These are phyloP conservation scores for Chrysemys picta DNA, from an alignment of 2,113 vertebrate genomes.

Conservation along the genomic window DNA sequence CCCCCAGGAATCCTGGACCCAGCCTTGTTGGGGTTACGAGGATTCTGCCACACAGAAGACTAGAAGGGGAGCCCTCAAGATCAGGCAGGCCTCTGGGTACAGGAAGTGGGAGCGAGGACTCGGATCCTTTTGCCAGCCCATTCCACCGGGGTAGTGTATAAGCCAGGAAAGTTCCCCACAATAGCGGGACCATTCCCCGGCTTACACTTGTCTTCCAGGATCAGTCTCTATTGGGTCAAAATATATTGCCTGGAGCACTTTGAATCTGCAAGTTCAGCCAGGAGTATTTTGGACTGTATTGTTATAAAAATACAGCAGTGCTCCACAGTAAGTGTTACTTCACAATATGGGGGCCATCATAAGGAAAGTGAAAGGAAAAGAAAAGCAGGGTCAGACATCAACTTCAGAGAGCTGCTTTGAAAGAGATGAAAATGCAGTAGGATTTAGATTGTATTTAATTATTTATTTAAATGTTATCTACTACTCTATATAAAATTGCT, in stretches of 20 bases:
- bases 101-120: no score
- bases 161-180: no score
- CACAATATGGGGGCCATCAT: not conserved
- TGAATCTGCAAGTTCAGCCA: not conserved
- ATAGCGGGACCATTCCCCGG: no score
- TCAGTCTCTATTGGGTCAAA: not conserved
- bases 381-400: not conserved
- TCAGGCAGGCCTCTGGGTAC: no score
- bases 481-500: not conserved
- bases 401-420: not conserved
- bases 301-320: not conserved
- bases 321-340: not conserved
- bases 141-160: no score
- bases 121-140: no score
- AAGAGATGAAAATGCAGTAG: not conserved
- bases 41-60: no score
- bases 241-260: not conserved
- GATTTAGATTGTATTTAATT: not conserved
- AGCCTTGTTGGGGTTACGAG: no score
- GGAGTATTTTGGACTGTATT: not conserved
- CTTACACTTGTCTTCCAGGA: not conserved
- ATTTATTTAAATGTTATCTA: not conserved
- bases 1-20: no score
- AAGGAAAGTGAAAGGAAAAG: not conserved
- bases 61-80: no score